Base-by-base conservation (phyloP, 2,888 invertebrate species). In the Phania funesta region DNA sequence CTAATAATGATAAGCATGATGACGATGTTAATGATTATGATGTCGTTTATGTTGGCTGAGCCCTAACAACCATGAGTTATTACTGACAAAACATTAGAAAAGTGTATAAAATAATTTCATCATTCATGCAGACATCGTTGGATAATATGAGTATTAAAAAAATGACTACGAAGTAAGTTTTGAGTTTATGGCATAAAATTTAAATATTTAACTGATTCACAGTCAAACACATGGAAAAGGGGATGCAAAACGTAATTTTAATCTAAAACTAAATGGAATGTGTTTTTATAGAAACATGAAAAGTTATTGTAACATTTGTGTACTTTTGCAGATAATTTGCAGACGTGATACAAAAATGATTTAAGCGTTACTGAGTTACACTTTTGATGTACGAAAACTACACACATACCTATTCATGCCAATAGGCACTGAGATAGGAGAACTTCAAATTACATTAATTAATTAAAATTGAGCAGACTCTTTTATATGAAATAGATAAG, bases 161-260 rank as follows among this genome's bases (percentile, higher is more conserved):
- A 5, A 20, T 24, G 22, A 32, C 52, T 52, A 52, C 41, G 35
- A 48, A 73, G 52, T 32, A 67, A 73, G 67, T 60, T 73, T n/a
- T 26, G 65, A 67, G 65, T 67, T 73, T 73, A 26, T 67, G 60
- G 73, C 60, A 52, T 73, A 46, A 62, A 62, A 74, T 79, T 79
- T 38, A 46, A 79, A 67, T 67, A 46, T 52, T 41, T 38, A 50
- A 29, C 29, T 32, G 9, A 65, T 22, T 71, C 50, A 58, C 22
- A 44, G 9, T 18, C 6, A 13, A 50, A 24, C 18, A 38, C 11
- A 13, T n/a, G 24, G 22, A 20, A 29, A 22, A 65, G 4, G 13
- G 44, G 24, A 20, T n/a, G n/a, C n/a, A 38, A 38, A 38, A n/a
- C n/a, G n/a, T n/a, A 38, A 4, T 38, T 13, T 6, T 20, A 50